Evolutionary conservation across 2,797 vertebrate species (phyloP).

Genomic region (Pantherophis alleghaniensis): DNA sequence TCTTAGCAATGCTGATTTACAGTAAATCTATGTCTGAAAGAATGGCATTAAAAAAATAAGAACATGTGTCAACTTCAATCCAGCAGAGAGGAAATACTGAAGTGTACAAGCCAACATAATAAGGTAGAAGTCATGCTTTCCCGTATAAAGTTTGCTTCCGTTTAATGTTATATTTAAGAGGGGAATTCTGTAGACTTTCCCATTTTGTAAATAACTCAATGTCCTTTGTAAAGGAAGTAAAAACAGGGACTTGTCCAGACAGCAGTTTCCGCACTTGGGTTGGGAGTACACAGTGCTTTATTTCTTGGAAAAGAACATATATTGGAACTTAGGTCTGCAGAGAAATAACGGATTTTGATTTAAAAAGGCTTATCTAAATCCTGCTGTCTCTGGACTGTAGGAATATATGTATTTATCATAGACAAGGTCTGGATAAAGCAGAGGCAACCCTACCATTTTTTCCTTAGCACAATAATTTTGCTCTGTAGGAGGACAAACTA

Average conservation of each 20-base stretch:
- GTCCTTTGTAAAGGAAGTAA: slow-evolving; percentile 50
- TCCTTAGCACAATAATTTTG: background rate
- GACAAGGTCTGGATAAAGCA: background rate
- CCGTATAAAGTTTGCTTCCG: slow-evolving; percentile 47
- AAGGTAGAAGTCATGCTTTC: background rate
- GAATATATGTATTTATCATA: background rate
- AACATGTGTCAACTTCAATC: slow-evolving; percentile 45
- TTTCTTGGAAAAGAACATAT: slow-evolving; percentile 5
- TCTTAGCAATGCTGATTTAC: slow-evolving; percentile 53
- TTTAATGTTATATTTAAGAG: slow-evolving; percentile 29
- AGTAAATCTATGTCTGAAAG: slow-evolving; percentile 49
- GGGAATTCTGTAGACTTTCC: slow-evolving; percentile 8
- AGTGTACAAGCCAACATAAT: slow-evolving; percentile 10
- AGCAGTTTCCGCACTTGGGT: background rate
- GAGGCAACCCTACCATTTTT: background rate
- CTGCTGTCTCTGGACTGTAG: background rate
- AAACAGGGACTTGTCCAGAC: slow-evolving; percentile 12
- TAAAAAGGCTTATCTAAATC: background rate
- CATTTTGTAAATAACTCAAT: slow-evolving; percentile 13
- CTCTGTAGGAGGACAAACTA: background rate
- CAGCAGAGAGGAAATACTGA: slow-evolving; percentile 37
- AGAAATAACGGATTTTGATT: background rate
- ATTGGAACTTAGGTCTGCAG: background rate
- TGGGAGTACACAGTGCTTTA: background rate
- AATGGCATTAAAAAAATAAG: slow-evolving; percentile 40